These are phyloP conservation scores for Acanthis flammea DNA, from an alignment of 2,797 vertebrate genomes.

Conservation along the genomic window DNA sequence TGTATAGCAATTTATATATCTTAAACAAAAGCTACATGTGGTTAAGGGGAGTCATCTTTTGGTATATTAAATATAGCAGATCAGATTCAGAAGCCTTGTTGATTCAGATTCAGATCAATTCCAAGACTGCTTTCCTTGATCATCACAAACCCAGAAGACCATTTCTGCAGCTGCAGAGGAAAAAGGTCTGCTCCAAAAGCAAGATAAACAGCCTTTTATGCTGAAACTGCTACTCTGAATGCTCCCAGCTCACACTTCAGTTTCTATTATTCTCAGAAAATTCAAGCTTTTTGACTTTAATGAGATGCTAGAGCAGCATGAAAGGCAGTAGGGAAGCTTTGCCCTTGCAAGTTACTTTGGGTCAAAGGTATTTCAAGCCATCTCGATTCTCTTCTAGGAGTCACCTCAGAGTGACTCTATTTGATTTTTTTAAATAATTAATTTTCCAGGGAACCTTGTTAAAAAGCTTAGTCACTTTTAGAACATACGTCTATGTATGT, in stretches of 20 bases:
- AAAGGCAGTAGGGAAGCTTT: slow-evolving; percentile 4
- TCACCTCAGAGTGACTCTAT: slow-evolving; percentile 6
- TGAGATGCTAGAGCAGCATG: not conserved
- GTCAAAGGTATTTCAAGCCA: slow-evolving; percentile 32
- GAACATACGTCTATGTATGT: not conserved
- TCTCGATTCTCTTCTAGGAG: not conserved
- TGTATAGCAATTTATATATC: not conserved
- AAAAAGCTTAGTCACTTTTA: not conserved
- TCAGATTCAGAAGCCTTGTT: not conserved
- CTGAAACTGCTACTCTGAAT: not conserved
- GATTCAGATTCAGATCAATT: not conserved
- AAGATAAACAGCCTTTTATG: not conserved
- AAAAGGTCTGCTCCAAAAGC: slow-evolving; percentile 18
- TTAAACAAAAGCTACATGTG: not conserved
- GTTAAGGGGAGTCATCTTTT: not conserved
- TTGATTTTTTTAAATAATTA: slow-evolving; percentile 26
- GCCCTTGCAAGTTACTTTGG: not conserved
- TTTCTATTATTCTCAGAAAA: not conserved
- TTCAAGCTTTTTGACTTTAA: slow-evolving; percentile 5
- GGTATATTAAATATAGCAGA: not conserved
- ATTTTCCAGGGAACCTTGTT: not conserved
- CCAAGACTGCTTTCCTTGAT: not conserved
- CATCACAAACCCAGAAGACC: not conserved
- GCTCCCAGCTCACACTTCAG: not conserved
- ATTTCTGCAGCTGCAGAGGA: slow-evolving; percentile 19